phyloP scores from a whole-genome alignment of 2,113 vertebrate genomes.

The Athene cunicularia region DNA sequence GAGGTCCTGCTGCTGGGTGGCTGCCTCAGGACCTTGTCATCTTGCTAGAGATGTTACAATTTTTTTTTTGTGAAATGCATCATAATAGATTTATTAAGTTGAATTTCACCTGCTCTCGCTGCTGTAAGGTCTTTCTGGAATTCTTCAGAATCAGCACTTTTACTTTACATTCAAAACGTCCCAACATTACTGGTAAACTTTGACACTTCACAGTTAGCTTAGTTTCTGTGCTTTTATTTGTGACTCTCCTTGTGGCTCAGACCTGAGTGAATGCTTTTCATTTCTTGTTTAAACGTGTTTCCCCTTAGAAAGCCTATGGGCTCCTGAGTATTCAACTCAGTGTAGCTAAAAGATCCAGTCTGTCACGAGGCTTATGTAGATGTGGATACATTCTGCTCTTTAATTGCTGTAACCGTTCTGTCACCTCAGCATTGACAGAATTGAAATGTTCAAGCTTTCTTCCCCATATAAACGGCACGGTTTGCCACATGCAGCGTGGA shows the following conservation, averaged over 20 bases:
- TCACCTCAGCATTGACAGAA: neutral
- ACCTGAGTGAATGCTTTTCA: fast-evolving
- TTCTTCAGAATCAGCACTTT: neutral
- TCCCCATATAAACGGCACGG: fast-evolving
- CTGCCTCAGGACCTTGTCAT: neutral
- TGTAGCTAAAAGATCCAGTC: neutral
- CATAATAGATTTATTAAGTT: neutral
- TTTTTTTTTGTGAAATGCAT: neutral
- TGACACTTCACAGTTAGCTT: neutral
- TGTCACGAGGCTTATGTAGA: neutral
- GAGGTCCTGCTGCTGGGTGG: neutral
- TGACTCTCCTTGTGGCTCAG: neutral
- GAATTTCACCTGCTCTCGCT: neutral
- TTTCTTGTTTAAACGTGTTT: neutral
- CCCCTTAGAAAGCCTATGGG: fast-evolving
- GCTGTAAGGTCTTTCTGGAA: neutral
- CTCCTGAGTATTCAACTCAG: neutral
- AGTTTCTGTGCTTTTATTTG: neutral
- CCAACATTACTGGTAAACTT: neutral
- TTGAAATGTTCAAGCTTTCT: neutral
- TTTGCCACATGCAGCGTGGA: fast-evolving
- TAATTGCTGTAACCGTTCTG: fast-evolving
- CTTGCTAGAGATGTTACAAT: neutral
- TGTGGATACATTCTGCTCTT: fast-evolving
- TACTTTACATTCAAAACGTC: neutral